Base-by-base conservation (phyloP, 2,888 invertebrate genomes). In the Hipparchia sbordonii region DNA sequence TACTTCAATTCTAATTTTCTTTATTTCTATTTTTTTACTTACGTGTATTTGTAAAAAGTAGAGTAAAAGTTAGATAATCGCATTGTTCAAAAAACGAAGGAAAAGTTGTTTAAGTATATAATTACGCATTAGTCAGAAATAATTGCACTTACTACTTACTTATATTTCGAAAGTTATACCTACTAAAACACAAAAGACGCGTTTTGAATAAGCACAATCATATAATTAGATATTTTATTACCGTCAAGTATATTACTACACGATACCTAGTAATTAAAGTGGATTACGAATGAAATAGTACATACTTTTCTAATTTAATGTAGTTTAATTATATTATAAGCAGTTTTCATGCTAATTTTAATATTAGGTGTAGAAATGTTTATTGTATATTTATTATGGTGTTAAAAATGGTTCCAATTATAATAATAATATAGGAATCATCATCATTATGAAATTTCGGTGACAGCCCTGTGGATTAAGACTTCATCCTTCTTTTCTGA, bases 331-430 rank as follows among this genome's bases (percentile, higher is more conserved):
- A 62, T 48, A 48, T 57, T 57, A 57, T 62, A 62, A 62, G 48
- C 63, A 52, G 33, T 65, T 52, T 65, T 65, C 23, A 65, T 65
- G 65, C 65, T 65, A 65, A 65, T 65, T 65, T 65, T 52, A 65
- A 51, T 65, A 23, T 52, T 51, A 51, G 3, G 23, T 52, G 65
- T 65, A 51, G 62, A 48, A 62, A 48, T 65, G 65, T 65, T 65
- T 65, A 65, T 65, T 52, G 65, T 65, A 52, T 51, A 23, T 52
- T 65, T 51, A 9, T 65, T 33, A 52, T 65, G 51, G 52, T 7
- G 65, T 65, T 65, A 65, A 52, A 5, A 39, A 39, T 39, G 39
- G 23, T 23, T 23, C 23, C 23, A 23, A 23, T 23, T 23, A 23
- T 23, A 23, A 23, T 23, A 23, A 23, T 23, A 23, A 23, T 23